phyloP scores from a whole-genome alignment of 2,113 vertebrate species.

The Dolichotis patagonum region DNA sequence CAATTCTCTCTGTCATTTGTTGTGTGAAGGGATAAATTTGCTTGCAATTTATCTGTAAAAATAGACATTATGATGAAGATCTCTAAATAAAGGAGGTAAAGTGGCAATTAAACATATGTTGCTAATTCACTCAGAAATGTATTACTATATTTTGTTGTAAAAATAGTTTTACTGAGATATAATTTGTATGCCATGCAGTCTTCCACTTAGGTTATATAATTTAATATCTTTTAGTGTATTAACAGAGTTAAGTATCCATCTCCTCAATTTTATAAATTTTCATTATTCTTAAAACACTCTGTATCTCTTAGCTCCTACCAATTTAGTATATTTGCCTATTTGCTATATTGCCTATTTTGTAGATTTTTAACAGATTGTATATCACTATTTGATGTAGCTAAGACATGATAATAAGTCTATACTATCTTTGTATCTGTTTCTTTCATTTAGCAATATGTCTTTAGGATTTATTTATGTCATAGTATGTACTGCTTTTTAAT shows the following conservation, averaged over 20 bases:
- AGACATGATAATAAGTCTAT: neutral
- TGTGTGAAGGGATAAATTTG: neutral
- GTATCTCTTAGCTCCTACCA: neutral
- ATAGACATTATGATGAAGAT: neutral
- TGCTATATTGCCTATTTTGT: neutral
- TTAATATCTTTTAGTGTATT: neutral
- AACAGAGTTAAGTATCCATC: neutral
- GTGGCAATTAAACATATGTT: neutral
- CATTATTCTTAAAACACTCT: neutral
- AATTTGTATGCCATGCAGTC: neutral
- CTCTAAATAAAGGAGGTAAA: neutral
- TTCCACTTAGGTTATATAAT: neutral
- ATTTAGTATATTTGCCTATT: neutral
- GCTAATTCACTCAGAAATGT: neutral
- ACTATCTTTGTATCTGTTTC: neutral
- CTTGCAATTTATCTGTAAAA: neutral
- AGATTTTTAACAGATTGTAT: neutral
- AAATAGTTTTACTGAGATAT: neutral
- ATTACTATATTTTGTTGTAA: neutral
- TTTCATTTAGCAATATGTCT: neutral
- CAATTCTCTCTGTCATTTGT: neutral
- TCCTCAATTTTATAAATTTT: neutral
- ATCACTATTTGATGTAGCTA: neutral
- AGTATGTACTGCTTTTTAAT: neutral
- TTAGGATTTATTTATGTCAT: neutral